Evolutionary conservation across 2,888 invertebrate genomes (phyloP).

Genomic region (Drosophila maculinotata): DNA sequence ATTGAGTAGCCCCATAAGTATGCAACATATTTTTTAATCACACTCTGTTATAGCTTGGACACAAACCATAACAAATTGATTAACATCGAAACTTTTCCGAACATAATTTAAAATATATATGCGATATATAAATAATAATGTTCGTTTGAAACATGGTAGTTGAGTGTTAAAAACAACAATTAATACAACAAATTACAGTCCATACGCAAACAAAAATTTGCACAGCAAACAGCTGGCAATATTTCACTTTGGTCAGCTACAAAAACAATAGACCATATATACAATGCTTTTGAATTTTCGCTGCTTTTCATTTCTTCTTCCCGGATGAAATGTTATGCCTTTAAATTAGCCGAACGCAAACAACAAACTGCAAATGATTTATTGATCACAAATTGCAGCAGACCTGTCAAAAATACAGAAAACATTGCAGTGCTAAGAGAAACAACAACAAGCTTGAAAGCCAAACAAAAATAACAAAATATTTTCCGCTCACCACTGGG

Average conservation of each 20-base stretch:
- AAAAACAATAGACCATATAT: conserved; percentile 15
- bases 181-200: too few species aligned
- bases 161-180: conserved; percentile 12
- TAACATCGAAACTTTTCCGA: neutral
- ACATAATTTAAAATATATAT: neutral
- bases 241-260: conserved; percentile 1
- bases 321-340: neutral
- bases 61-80: conserved; percentile 28
- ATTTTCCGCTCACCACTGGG: conserved; percentile 61
- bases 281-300: conserved; percentile 3
- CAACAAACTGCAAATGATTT: conserved; percentile 54
- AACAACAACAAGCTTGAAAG: conserved; percentile 12
- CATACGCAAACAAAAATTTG: conserved; percentile 11
- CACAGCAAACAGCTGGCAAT: conserved; percentile 17
- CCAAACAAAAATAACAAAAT: conserved; percentile 6
- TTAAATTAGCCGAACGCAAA: conserved; percentile 33
- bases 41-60: conserved; percentile 22
- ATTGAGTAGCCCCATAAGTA: conserved; percentile 49
- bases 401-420: conserved; percentile 22
- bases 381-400: conserved; percentile 35
- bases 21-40: conserved; percentile 14
- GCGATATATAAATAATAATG: neutral
- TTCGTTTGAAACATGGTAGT: conserved; percentile 7
- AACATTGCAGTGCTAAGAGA: conserved; percentile 14
- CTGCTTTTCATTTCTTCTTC: neutral